Evolutionary conservation across 2,888 invertebrate genomes (phyloP).

Genomic region (Neoitamus cyanurus): DNA sequence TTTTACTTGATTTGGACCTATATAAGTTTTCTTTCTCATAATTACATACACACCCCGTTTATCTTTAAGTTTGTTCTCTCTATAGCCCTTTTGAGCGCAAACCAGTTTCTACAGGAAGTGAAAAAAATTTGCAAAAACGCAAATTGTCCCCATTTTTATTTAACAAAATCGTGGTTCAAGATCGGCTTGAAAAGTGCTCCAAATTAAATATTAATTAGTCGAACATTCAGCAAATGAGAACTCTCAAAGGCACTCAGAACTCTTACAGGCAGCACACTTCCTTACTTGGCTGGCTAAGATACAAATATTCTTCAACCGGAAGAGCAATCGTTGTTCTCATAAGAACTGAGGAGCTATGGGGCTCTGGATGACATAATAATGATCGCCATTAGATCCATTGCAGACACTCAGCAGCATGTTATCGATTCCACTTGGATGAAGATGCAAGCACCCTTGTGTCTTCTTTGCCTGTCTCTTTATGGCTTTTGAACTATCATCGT

Average conservation of each 20-base stretch:
- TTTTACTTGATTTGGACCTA: background rate
- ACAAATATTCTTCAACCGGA: background rate
- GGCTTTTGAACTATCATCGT: background rate
- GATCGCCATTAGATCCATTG: conserved; percentile 19
- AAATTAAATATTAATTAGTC: background rate
- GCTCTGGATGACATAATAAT: conserved; percentile 17
- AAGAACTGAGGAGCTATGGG: background rate
- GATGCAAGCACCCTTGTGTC: background rate
- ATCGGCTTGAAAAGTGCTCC: background rate
- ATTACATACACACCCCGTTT: background rate
- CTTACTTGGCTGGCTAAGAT: background rate
- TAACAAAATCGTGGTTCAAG: background rate
- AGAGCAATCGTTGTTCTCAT: background rate
- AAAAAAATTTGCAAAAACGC: no score
- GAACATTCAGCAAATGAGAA: background rate
- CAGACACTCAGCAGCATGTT: conserved; percentile 11
- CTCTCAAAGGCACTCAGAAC: background rate
- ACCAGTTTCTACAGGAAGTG: background rate
- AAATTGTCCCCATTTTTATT: background rate
- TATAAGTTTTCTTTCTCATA: background rate
- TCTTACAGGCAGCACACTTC: background rate
- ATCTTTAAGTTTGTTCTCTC: background rate
- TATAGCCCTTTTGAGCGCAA: background rate
- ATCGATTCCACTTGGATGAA: conserved; percentile 14
- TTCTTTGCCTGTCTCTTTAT: background rate